These are phyloP conservation scores for Dipodomys spectabilis DNA, from an alignment of 2,113 vertebrate species.

Conservation along the genomic window DNA sequence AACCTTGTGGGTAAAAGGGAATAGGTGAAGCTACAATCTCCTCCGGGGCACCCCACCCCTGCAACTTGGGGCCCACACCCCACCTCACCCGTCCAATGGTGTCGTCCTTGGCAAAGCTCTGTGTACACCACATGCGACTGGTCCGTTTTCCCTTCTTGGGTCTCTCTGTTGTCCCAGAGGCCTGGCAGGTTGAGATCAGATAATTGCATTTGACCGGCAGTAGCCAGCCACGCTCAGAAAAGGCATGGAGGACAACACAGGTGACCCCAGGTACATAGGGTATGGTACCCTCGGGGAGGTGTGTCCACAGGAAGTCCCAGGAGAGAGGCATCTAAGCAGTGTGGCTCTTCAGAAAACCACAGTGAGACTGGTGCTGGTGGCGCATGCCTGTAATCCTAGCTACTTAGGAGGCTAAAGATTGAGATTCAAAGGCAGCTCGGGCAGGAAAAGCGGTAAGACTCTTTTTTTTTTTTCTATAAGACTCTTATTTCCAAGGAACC, in stretches of 20 bases:
- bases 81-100: constrained; percentile 90
- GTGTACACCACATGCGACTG: constrained; percentile 90
- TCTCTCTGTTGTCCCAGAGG: constrained; percentile 86
- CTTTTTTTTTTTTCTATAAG: no score
- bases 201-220: neutral
- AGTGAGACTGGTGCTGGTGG: no score
- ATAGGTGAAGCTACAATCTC: neutral
- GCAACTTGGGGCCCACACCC: neutral
- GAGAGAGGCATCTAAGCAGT: neutral
- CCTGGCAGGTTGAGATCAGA: constrained; percentile 38
- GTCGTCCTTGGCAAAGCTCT: constrained; percentile 93
- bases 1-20: neutral
- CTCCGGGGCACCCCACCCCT: neutral
- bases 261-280: neutral
- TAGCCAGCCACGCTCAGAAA: neutral
- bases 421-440: no score
- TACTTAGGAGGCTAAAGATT: no score
- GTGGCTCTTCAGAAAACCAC: neutral
- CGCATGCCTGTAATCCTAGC: no score
- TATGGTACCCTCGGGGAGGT: neutral
- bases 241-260: neutral
- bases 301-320: neutral
- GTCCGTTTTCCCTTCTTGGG: constrained; percentile 91
- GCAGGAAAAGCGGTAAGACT: no score
- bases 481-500: no score